Evolutionary conservation across 2,797 vertebrate species (phyloP).

Genomic region (Myripristis jacobus): DNA sequence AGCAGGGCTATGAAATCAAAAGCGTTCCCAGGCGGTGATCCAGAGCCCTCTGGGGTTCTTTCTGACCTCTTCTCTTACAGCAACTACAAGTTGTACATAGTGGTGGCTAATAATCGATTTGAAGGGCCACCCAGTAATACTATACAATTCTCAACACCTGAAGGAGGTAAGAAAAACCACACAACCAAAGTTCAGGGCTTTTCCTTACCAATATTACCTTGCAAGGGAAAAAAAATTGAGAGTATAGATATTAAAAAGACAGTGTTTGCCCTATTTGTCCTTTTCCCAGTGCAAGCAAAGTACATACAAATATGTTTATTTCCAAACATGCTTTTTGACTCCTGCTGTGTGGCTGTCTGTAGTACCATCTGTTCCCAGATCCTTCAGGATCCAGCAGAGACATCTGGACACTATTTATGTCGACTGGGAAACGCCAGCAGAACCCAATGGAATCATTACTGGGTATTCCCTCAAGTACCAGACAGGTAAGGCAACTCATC

Average conservation of each 20-base stretch:
- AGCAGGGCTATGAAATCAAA: constrained; percentile 90
- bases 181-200: not conserved
- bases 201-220: not conserved
- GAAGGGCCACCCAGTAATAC: constrained; percentile 92
- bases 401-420: constrained; percentile 93
- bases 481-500: constrained; percentile 80
- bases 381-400: constrained; percentile 93
- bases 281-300: constrained; percentile 1
- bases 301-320: constrained; percentile 7
- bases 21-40: constrained; percentile 87
- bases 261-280: not conserved
- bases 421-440: constrained; percentile 94
- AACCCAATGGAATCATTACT: constrained; percentile 94
- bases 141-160: constrained; percentile 93
- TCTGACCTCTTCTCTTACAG: constrained; percentile 92
- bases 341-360: constrained; percentile 48
- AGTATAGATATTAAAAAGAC: not conserved
- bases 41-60: constrained; percentile 89
- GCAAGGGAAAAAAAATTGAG: not conserved
- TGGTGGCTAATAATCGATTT: constrained; percentile 92
- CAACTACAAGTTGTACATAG: constrained; percentile 97
- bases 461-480: constrained; percentile 93
- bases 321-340: constrained; percentile 10
- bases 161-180: constrained; percentile 89
- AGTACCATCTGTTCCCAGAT: constrained; percentile 93